phyloP scores from a whole-genome alignment of 2,113 vertebrate genomes.

The Anolis sagrei region DNA sequence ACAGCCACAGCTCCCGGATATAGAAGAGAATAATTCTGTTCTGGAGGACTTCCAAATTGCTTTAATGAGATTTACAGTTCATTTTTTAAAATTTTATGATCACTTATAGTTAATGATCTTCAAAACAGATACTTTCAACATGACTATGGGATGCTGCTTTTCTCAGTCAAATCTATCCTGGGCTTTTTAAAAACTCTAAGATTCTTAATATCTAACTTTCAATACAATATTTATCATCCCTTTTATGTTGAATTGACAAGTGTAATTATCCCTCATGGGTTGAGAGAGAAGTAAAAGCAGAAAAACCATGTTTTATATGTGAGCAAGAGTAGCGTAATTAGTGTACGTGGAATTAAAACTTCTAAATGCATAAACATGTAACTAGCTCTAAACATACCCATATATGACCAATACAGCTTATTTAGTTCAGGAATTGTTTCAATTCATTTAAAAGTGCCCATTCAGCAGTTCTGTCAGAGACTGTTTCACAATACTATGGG shows the following conservation, averaged over 20 bases:
- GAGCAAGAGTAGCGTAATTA: constrained; percentile 12
- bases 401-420: constrained; percentile 67
- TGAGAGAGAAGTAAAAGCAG: constrained; percentile 36
- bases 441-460: constrained; percentile 72
- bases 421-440: constrained; percentile 69
- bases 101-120: constrained; percentile 33
- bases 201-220: constrained; percentile 3
- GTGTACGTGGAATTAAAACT: constrained; percentile 62
- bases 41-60: constrained; percentile 8
- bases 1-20: not conserved
- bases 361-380: constrained; percentile 65
- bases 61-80: constrained; percentile 25
- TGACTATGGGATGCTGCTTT: constrained; percentile 10
- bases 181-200: not conserved
- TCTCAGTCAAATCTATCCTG: constrained; percentile 3
- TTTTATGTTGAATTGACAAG: not conserved
- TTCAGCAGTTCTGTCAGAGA: constrained; percentile 76
- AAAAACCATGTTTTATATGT: constrained; percentile 30
- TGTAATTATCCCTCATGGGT: constrained; percentile 16
- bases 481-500: constrained; percentile 77
- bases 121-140: constrained; percentile 19
- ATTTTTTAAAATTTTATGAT: constrained; percentile 30
- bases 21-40: not conserved
- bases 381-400: constrained; percentile 62
- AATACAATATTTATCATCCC: constrained; percentile 5